Evolutionary conservation across 2,113 vertebrate species (phyloP).

Genomic region (Hippocampus mohnikei): DNA sequence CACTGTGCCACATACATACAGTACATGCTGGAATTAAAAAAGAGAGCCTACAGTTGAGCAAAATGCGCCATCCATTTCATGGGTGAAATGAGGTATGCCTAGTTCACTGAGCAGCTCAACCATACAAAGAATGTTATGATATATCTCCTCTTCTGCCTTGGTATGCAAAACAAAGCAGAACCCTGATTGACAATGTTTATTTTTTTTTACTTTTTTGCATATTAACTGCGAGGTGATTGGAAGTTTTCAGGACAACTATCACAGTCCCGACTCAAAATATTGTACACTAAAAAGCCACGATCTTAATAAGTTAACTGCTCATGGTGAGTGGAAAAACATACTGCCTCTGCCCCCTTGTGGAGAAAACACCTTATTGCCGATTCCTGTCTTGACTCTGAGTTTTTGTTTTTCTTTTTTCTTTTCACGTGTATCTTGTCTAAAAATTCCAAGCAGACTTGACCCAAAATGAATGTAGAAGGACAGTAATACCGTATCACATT

Average conservation of each 20-base stretch:
- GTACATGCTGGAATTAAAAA: background rate
- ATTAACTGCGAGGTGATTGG: too few relatives aligned
- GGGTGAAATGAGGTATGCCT: background rate
- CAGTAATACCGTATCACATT: background rate
- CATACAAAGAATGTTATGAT: slow-evolving; percentile 11
- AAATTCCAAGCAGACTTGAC: background rate
- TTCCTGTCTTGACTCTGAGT: background rate
- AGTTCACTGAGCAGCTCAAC: background rate
- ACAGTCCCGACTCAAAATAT: background rate
- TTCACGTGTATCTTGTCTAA: background rate
- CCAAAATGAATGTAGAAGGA: background rate
- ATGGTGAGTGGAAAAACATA: background rate
- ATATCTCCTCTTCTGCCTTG: background rate
- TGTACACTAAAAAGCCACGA: background rate
- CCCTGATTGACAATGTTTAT: too few relatives aligned
- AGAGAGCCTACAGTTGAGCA: background rate
- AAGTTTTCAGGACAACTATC: background rate
- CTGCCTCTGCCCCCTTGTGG: slow-evolving; percentile 39
- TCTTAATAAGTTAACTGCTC: background rate
- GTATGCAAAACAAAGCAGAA: background rate
- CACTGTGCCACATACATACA: background rate
- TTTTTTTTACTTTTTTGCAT: background rate
- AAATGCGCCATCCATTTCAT: background rate
- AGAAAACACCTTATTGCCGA: slow-evolving; percentile 3
- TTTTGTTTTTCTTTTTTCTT: background rate